phyloP scores from a whole-genome alignment of 2,113 vertebrate species.

The Pygoscelis adeliae region DNA sequence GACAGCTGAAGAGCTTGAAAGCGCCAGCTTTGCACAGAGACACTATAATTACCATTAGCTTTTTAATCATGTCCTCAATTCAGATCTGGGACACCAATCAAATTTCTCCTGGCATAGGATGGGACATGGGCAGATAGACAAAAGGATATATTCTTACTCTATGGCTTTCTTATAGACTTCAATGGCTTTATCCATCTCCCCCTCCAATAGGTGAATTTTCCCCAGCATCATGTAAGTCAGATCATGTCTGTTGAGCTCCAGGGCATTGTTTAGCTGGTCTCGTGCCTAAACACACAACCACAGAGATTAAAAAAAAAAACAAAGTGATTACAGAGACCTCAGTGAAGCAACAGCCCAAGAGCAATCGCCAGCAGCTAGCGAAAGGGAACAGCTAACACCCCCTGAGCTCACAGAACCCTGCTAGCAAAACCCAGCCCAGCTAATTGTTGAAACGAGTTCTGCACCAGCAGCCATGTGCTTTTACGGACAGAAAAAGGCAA shows the following conservation, averaged over 20 bases:
- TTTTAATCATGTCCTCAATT: slow-evolving; percentile 3
- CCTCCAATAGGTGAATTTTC: slow-evolving; percentile 87
- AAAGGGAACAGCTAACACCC: not conserved
- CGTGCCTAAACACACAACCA: slow-evolving; percentile 83
- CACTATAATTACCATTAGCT: not conserved
- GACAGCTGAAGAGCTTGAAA: slow-evolving; percentile 11
- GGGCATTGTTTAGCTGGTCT: slow-evolving; percentile 88
- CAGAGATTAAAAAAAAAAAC: not conserved
- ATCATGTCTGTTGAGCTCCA: slow-evolving; percentile 90
- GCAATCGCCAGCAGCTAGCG: not conserved
- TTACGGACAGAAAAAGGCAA: not conserved
- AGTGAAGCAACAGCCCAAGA: not conserved
- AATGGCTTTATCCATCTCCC: slow-evolving; percentile 86
- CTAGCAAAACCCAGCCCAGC: not conserved
- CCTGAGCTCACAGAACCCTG: not conserved
- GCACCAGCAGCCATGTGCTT: not conserved
- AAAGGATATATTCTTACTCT: slow-evolving; percentile 82
- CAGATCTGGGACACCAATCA: not conserved
- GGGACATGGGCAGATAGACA: not conserved
- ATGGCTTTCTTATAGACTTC: slow-evolving; percentile 90
- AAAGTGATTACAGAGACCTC: not conserved
- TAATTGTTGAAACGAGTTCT: not conserved
- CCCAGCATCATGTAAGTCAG: slow-evolving; percentile 91
- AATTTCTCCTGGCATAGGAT: not conserved
- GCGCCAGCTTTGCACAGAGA: slow-evolving; percentile 8